Conservation (phyloP, 1,140 invertebrate genomes). For the Ooceraea biroi region DNA sequence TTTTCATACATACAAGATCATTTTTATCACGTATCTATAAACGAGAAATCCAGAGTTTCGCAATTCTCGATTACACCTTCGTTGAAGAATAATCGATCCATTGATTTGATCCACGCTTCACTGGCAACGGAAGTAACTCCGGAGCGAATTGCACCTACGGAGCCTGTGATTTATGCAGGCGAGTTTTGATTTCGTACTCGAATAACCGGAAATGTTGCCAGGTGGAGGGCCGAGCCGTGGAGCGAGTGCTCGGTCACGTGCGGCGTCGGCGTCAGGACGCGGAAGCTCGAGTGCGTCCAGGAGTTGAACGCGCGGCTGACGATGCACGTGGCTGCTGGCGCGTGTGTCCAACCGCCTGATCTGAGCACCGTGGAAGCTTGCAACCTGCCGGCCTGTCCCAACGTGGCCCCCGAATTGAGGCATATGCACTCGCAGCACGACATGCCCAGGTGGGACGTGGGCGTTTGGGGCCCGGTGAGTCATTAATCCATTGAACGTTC, state of each 20-base stretch:
- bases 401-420: slow-evolving; percentile 75
- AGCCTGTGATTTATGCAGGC: background rate
- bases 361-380: slow-evolving; percentile 79
- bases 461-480: slow-evolving; percentile 80
- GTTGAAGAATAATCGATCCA: background rate
- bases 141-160: slow-evolving; percentile 35
- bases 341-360: slow-evolving; percentile 82
- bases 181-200: slow-evolving; percentile 11
- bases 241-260: slow-evolving; percentile 90
- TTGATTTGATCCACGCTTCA: too few species aligned
- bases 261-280: slow-evolving; percentile 88
- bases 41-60: background rate
- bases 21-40: background rate
- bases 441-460: slow-evolving; percentile 80
- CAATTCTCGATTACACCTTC: background rate
- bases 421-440: slow-evolving; percentile 76
- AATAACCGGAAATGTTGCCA: slow-evolving; percentile 36
- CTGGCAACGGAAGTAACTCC: too few species aligned
- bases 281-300: slow-evolving; percentile 86
- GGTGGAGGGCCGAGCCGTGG: slow-evolving; percentile 81
- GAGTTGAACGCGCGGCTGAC: slow-evolving; percentile 84
- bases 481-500: background rate
- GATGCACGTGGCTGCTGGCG: slow-evolving; percentile 85
- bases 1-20: background rate
- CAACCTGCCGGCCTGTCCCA: slow-evolving; percentile 75